Conservation (phyloP, 2,797 vertebrate species). For the Hypotaenidia philippensis region DNA sequence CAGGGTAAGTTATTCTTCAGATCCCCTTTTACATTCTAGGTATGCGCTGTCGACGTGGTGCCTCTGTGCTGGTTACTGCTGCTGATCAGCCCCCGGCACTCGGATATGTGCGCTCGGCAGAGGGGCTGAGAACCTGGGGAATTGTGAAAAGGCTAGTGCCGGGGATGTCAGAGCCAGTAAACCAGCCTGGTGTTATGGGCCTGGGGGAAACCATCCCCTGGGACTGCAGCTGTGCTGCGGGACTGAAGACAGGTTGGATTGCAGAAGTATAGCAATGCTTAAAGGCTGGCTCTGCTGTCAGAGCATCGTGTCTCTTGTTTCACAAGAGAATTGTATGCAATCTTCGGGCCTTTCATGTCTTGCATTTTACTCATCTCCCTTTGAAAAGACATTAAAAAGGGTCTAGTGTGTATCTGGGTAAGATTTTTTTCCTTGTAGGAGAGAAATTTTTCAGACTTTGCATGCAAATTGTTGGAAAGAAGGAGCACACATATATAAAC, state of each 20-base stretch:
- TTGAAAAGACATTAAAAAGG: not conserved
- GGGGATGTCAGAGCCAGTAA: not conserved
- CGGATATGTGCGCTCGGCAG: fast-evolving
- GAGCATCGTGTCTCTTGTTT: not conserved
- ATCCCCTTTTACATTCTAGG: not conserved
- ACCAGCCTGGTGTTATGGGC: not conserved
- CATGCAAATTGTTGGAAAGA: not conserved
- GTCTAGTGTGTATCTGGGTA: not conserved
- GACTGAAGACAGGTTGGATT: not conserved
- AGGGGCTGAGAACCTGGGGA: not conserved
- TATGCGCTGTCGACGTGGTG: fast-evolving
- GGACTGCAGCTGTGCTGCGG: not conserved
- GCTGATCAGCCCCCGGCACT: not conserved
- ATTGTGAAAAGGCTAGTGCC: not conserved
- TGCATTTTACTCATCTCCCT: not conserved
- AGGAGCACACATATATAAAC: not conserved
- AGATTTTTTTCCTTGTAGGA: not conserved
- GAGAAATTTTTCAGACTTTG: not conserved
- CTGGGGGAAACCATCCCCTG: not conserved
- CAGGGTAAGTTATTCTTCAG: not conserved
- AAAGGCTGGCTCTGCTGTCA: not conserved
- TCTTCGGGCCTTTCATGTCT: not conserved
- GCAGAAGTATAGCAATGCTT: not conserved
- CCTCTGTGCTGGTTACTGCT: fast-evolving
- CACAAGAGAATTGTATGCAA: not conserved